Conservation (phyloP, 2,797 vertebrate genomes). For the Malurus splendens region DNA sequence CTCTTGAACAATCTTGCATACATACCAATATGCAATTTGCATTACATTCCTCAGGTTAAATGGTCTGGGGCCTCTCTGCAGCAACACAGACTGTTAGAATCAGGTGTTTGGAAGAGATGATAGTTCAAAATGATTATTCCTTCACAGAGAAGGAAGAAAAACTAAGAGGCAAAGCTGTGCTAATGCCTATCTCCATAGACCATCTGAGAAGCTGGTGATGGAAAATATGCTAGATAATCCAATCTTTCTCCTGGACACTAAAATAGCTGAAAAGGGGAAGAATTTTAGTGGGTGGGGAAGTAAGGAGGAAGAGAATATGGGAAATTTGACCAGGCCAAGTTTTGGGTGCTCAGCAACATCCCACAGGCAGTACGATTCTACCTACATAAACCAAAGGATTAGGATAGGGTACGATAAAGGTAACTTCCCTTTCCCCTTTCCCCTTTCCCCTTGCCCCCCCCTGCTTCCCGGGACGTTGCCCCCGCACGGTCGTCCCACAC, state of each 20-base stretch:
- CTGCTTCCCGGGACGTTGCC: not conserved
- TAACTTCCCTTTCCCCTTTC: too few relatives aligned
- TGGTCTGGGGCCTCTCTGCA: not conserved
- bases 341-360: not conserved
- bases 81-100: not conserved
- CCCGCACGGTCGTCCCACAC: not conserved
- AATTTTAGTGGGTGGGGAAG: not conserved
- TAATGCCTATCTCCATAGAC: not conserved
- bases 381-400: fast-evolving
- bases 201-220: fast-evolving
- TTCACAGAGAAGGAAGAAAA: not conserved
- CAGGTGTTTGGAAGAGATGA: not conserved
- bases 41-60: not conserved
- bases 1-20: not conserved
- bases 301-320: not conserved
- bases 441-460: too few relatives aligned
- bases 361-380: too few relatives aligned
- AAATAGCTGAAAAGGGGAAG: not conserved
- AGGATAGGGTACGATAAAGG: fast-evolving
- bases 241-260: not conserved
- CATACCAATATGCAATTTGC: not conserved
- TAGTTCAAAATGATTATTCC: not conserved
- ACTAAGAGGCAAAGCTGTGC: not conserved
- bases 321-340: not conserved
- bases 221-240: not conserved